phyloP scores from a whole-genome alignment of 2,113 vertebrate genomes.

The Thamnaconus septentrionalis region DNA sequence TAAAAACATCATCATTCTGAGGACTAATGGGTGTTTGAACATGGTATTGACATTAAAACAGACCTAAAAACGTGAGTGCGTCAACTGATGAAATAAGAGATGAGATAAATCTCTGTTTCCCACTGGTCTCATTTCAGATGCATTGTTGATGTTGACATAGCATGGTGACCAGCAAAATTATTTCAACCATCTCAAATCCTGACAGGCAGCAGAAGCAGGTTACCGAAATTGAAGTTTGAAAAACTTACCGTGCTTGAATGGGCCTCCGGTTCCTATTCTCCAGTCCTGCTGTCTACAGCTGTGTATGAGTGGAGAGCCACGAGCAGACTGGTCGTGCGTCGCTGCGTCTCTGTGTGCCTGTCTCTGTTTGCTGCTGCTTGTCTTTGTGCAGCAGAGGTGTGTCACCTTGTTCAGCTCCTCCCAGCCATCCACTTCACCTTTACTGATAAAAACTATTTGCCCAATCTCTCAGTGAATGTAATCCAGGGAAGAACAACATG shows the following conservation, averaged over 20 bases:
- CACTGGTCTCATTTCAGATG: no score
- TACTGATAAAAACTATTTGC: slow-evolving; percentile 41
- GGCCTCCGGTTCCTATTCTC: neutral
- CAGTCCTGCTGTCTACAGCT: slow-evolving; percentile 16
- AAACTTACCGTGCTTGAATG: slow-evolving; percentile 37
- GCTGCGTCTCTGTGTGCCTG: slow-evolving; percentile 26
- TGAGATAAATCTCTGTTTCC: no score
- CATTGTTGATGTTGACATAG: no score
- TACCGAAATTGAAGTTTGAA: neutral
- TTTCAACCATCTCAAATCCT: no score
- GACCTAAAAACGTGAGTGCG: no score
- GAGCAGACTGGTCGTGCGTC: slow-evolving; percentile 16
- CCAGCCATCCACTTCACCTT: slow-evolving; percentile 43
- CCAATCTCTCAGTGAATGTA: slow-evolving; percentile 6
- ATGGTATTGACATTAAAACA: no score
- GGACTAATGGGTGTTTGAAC: no score
- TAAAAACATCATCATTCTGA: no score
- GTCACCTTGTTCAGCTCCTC: slow-evolving; percentile 38
- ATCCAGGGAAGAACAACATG: no score
- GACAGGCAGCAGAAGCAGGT: no score
- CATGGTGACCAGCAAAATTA: no score
- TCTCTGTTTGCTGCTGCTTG: slow-evolving; percentile 13
- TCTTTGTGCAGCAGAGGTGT: slow-evolving; percentile 42
- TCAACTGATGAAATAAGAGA: no score
- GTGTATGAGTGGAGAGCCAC: neutral